Conservation (phyloP, 2,113 vertebrate genomes). For the Phyllostomus hastatus region DNA sequence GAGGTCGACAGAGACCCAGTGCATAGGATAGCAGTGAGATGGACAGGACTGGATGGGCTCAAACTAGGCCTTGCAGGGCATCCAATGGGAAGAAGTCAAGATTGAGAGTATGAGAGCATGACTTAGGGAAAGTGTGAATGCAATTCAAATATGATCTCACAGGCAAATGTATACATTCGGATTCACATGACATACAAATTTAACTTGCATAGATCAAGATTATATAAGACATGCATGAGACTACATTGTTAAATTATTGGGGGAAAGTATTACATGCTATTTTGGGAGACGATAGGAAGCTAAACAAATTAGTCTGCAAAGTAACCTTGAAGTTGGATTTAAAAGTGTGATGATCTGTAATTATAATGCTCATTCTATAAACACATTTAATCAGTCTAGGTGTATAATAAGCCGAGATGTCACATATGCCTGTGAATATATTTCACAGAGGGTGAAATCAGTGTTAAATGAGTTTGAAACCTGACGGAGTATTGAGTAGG, state of each 20-base stretch:
- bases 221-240: background rate
- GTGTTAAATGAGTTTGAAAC: background rate
- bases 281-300: background rate
- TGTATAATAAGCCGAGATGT: background rate
- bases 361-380: background rate
- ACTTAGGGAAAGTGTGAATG: background rate
- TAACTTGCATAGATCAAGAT: background rate
- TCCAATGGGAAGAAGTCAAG: background rate
- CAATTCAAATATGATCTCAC: background rate
- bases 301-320: slow-evolving; percentile 33
- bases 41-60: background rate
- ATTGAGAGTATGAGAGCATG: background rate
- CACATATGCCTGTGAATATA: background rate
- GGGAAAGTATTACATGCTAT: background rate
- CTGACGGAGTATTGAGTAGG: background rate
- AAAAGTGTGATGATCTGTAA: background rate
- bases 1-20: background rate
- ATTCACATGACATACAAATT: background rate
- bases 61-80: background rate
- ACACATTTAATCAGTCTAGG: slow-evolving; percentile 18
- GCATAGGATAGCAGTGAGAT: accelerated
- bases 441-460: background rate
- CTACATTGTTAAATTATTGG: background rate
- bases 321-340: background rate
- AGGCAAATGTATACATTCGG: background rate